Base-by-base conservation (phyloP, 2,888 invertebrate species). In the Campoplex nolae region DNA sequence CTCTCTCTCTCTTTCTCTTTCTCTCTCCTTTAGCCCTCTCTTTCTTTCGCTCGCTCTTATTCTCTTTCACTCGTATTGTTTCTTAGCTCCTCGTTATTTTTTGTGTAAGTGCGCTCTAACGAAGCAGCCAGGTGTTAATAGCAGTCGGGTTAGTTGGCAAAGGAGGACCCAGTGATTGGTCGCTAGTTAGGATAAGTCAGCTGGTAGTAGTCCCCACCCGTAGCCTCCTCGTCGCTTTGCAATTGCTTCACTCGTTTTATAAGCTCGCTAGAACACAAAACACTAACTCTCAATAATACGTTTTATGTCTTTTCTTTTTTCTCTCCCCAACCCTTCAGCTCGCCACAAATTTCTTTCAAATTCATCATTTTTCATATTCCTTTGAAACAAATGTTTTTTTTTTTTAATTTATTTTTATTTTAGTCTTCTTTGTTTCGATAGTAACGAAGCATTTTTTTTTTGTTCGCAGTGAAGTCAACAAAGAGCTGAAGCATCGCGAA, bases 211-310 rank as follows among this genome's bases (percentile, higher is more conserved):
- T 93, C 93, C 92, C 93, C 94, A 92, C 92, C 92, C 91, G 91
- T 91, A 90, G 91, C 92, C 91, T 93, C 93, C 92, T 94, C 93
- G 90, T 92, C 93, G 90, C 91, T 93, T 93, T 92, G 93, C 92
- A 92, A 92, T 93, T 93, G 92, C 93, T 92, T 93, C 93, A 92
- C 93, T 93, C 91, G 93, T 90, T 92, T 93, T 93, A 93, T 91
- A 91, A 93, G 93, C 93, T 92, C 93, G 92, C 94, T 94, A 94
- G 93, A 94, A 94, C 93, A 93, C 93, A 94, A 93, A 94, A 94
- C 83, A 90, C 91, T 91, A 91, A 89, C 91, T 89, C 90, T 90
- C 87, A 90, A 88, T 90, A 87, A 86, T 87, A 67, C 76, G 82
- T 76, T 84, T 45, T 70, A 84, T 32, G 54, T 83, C 83, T 62